Evolutionary conservation across 2,113 vertebrate genomes (phyloP), one percentile per base, ranked within the genome.

Genomic region (Myotis brandtii): DNA sequence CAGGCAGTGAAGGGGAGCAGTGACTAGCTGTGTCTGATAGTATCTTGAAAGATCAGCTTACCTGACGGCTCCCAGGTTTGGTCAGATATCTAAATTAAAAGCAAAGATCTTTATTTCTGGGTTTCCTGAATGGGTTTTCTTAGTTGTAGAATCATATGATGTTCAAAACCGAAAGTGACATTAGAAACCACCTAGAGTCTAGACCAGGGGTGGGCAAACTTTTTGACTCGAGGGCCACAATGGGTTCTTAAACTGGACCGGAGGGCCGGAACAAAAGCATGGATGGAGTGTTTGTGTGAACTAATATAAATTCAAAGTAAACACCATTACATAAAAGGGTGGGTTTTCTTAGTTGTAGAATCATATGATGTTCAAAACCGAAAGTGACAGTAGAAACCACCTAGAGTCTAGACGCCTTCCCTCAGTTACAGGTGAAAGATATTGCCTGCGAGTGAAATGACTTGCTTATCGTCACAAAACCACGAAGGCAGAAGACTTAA

Each of bases 321-420:
- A n/a, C n/a, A n/a, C n/a, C n/a, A n/a, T n/a, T n/a, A n/a, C n/a
- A n/a, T n/a, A n/a, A n/a, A n/a, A n/a, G n/a, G n/a, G n/a, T 69
- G 4, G 8, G 7, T 88, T 54, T 48, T 25, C 14, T 86, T 48
- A 88, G 21, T 21, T 92, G 1, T 82, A 93, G 27, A 50, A 76
- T 34, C 3, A 13, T 10, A 30, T 27, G 25, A 83, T 69, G 40
- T 43, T 62, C 72, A 92, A 56, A 86, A 93, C 2, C 8, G 13
- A 89, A 76, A 82, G 14, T 81, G 20, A 87, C 11, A n/a, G 91
- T 82, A 69, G 84, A 86, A 89, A 75, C 37, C 37, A 80, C 16
- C 20, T n/a, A n/a, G n/a, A n/a, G n/a, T n/a, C n/a, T n/a, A 59
- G 54, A 79, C 9, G 56, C 90, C 88, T 20, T 46, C 52, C 25